Evolutionary conservation across 2,888 invertebrate species (phyloP).

Genomic region (Amorpha juglandis): DNA sequence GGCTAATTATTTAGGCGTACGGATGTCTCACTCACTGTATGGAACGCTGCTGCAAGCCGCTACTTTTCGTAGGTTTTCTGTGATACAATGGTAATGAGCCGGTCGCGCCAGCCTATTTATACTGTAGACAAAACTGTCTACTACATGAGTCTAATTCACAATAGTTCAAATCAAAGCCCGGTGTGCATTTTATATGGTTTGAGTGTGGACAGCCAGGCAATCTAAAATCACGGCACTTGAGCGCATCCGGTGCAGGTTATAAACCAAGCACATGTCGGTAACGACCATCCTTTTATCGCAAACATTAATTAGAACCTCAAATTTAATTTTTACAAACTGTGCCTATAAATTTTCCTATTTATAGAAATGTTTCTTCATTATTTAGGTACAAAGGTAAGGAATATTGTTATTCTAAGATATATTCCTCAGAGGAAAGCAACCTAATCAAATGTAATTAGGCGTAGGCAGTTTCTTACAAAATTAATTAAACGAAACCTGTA

Average conservation of each 20-base stretch:
- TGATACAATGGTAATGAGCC: no score
- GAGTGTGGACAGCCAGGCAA: background rate
- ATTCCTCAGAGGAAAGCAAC: background rate
- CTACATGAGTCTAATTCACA: no score
- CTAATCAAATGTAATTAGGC: background rate
- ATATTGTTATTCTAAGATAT: background rate
- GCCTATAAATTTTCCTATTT: no score
- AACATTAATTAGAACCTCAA: conserved; percentile 2
- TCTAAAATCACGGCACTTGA: conserved; percentile 33
- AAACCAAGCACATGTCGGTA: conserved; percentile 38
- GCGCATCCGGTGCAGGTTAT: conserved; percentile 41
- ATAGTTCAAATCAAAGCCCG: no score
- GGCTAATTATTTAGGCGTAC: no score
- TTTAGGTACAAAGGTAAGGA: no score
- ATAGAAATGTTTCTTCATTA: no score
- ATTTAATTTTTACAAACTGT: background rate
- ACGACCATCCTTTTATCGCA: conserved; percentile 33
- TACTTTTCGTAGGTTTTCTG: no score
- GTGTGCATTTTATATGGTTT: background rate
- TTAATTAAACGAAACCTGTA: background rate
- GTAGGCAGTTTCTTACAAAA: background rate
- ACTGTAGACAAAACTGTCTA: no score
- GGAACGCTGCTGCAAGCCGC: no score
- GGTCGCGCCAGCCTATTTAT: no score
- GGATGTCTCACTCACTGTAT: no score